Evolutionary conservation across 1,140 invertebrate genomes (phyloP).

Genomic region (Pseudomyrmex concolor): DNA sequence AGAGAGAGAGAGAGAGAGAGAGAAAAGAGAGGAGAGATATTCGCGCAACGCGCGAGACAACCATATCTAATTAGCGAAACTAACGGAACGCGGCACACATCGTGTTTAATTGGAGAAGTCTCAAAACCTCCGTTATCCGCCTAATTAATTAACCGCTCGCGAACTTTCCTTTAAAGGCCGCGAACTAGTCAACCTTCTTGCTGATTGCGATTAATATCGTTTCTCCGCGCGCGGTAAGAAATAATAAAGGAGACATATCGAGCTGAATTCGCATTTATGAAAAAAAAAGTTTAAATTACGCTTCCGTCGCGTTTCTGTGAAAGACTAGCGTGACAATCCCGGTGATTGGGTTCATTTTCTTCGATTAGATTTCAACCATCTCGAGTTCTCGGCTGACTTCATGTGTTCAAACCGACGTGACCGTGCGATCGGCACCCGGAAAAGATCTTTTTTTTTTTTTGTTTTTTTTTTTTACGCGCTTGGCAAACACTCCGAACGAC

Average conservation of each 20-base stretch:
- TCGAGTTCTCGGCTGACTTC: conserved; percentile 12
- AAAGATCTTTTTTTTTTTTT: conserved; percentile 18
- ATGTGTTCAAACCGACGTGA: conserved; percentile 15
- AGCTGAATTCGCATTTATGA: no score
- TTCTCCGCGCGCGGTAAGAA: not conserved
- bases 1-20: not conserved
- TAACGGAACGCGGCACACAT: conserved; percentile 42
- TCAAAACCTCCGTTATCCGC: conserved; percentile 47
- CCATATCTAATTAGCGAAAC: conserved; percentile 54
- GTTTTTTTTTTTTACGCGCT: conserved; percentile 12
- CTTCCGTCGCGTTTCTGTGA: not conserved
- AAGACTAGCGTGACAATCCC: not conserved
- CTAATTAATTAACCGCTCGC: conserved; percentile 56
- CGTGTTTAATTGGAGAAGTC: conserved; percentile 45
- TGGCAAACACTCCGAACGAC: conserved; percentile 40
- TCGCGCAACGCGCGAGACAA: conserved; percentile 5
- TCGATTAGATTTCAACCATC: not conserved
- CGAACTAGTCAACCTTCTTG: conserved; percentile 1
- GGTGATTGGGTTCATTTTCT: not conserved
- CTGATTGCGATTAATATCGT: conserved; percentile 45
- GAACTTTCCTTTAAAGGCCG: conserved; percentile 52
- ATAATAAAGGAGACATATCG: not conserved
- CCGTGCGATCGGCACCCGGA: conserved; percentile 21
- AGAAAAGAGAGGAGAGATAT: not conserved
- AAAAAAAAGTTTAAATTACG: not conserved